These are phyloP conservation scores for Stenurella melanura DNA, from an alignment of 2,888 invertebrate species.

Conservation along the genomic window DNA sequence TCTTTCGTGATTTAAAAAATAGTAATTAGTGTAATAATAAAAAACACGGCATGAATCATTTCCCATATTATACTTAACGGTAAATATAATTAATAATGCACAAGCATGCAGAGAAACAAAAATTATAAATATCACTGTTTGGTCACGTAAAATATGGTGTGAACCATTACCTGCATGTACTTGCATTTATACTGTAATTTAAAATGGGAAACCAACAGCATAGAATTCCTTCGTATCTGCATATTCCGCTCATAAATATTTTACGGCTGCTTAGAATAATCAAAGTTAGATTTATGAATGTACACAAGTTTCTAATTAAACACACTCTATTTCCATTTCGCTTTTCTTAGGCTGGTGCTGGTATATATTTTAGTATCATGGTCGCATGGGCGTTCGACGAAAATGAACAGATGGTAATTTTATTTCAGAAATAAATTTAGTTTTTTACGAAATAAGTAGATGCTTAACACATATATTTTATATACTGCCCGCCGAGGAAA, in stretches of 20 bases:
- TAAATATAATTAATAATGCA: background rate
- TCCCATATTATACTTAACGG: background rate
- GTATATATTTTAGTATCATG: background rate
- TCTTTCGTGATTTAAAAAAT: background rate
- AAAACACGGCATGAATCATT: background rate
- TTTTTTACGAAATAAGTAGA: background rate
- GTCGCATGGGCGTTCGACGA: constrained; percentile 4
- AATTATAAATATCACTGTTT: constrained; percentile 13
- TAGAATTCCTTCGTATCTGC: constrained; percentile 12
- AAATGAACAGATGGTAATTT: background rate
- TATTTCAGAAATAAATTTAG: constrained; percentile 4
- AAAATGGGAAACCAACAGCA: constrained; percentile 21
- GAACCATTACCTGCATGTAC: constrained; percentile 27
- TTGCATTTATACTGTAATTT: constrained; percentile 24
- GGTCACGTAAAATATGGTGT: constrained; percentile 29
- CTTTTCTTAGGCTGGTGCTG: constrained; percentile 3
- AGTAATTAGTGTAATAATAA: background rate
- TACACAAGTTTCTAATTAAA: constrained; percentile 7
- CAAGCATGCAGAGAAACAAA: constrained; percentile 1
- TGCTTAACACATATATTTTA: background rate
- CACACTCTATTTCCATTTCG: constrained; percentile 7
- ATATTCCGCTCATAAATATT: constrained; percentile 24
- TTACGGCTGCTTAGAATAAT: constrained; percentile 20
- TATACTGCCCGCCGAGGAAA: too few relatives aligned
- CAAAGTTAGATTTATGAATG: constrained; percentile 9